Conservation (phyloP, 2,113 vertebrate genomes). For the Heterochromis multidens region DNA sequence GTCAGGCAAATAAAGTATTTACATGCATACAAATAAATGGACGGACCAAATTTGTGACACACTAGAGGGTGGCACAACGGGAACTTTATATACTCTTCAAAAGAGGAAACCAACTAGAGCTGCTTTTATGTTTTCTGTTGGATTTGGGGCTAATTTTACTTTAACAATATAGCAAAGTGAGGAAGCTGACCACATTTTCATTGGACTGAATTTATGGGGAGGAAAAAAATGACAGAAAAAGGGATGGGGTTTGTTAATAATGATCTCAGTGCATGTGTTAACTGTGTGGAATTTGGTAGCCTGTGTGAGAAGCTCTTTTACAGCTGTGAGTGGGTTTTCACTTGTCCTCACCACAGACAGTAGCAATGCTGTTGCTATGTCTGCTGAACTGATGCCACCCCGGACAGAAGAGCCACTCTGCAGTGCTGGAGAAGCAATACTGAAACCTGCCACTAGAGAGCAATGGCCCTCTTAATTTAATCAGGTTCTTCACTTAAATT, state of each 20-base stretch:
- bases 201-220: slow-evolving; percentile 19
- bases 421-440: neutral
- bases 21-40: neutral
- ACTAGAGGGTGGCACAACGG: neutral
- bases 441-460: slow-evolving; percentile 59
- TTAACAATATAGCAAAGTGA: neutral
- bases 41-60: neutral
- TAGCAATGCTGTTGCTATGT: slow-evolving; percentile 20
- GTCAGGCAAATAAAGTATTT: neutral
- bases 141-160: neutral
- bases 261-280: neutral
- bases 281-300: slow-evolving; percentile 8
- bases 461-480: slow-evolving; percentile 34
- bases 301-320: neutral
- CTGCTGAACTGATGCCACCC: slow-evolving; percentile 7
- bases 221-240: neutral
- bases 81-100: neutral
- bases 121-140: neutral
- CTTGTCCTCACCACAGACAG: slow-evolving; percentile 28
- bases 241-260: neutral
- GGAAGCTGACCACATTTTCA: slow-evolving; percentile 3
- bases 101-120: neutral
- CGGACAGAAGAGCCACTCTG: neutral
- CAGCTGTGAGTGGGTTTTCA: slow-evolving; percentile 34
- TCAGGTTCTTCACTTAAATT: neutral